Percentiles rank a stretch among this genome's conserved stretches.
Conservation (phyloP, 2,113 vertebrate genomes). For the Sterrhoptilus dennistouni region DNA sequence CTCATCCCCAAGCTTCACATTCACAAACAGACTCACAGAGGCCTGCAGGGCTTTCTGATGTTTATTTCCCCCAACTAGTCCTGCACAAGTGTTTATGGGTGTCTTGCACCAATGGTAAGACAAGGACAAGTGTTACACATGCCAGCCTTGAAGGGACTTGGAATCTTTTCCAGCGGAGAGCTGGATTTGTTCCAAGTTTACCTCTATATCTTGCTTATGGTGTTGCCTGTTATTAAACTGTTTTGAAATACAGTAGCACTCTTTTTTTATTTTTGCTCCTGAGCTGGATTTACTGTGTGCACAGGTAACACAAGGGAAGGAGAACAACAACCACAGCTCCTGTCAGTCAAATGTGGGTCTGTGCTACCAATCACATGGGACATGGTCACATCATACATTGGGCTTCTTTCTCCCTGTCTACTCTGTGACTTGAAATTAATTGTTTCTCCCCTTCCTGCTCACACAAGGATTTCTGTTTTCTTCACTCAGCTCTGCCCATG, state of each 20-base stretch:
- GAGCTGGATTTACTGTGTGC: not conserved
- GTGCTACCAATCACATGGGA: rapidly evolving
- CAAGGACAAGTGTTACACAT: not conserved
- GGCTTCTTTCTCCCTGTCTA: not conserved
- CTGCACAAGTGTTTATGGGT: not conserved
- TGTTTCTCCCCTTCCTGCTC: not conserved
- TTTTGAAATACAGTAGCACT: not conserved
- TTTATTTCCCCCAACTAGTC: not conserved
- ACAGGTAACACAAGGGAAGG: not conserved
- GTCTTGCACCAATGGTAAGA: not conserved
- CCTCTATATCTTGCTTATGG: not conserved
- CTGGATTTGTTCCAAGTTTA: not conserved
- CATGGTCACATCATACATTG: not conserved
- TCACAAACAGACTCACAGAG: not conserved
- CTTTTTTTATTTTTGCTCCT: not conserved
- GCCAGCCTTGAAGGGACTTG: not conserved
- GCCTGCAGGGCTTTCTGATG: not conserved
- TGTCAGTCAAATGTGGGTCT: not conserved
- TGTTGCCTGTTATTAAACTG: not conserved
- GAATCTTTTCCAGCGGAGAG: not conserved
- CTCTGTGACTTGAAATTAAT: not conserved
- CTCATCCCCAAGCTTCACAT: not conserved
- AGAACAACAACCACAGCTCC: not conserved
- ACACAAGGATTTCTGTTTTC: not conserved
- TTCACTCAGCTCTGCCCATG: not conserved